Percentiles rank a stretch among this genome's conserved stretches.
These are phyloP conservation scores for Thinocorus orbignyianus DNA, from an alignment of 2,113 vertebrate genomes.

Conservation along the genomic window DNA sequence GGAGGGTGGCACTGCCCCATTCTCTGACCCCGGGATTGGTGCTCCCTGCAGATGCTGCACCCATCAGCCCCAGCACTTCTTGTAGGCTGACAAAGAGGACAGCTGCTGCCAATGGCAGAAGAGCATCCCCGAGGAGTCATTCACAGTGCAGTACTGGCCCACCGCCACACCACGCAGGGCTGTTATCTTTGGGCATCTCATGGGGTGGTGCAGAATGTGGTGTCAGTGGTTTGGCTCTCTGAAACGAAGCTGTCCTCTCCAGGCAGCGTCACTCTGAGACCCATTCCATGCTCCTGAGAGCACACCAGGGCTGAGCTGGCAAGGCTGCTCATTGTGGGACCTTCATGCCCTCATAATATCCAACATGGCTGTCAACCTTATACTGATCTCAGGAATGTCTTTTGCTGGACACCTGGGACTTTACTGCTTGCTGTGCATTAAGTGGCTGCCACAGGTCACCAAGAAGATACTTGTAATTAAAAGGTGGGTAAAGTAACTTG, in stretches of 20 bases:
- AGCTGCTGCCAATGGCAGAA: not conserved
- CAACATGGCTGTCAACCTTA: rapidly evolving
- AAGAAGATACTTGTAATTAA: not conserved
- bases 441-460: not conserved
- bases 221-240: not conserved
- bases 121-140: not conserved
- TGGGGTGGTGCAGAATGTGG: not conserved
- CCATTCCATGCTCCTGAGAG: not conserved
- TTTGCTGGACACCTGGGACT: not conserved
- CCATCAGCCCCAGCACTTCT: not conserved
- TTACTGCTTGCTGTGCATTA: not conserved
- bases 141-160: not conserved
- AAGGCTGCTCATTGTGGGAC: not conserved
- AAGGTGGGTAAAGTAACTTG: not conserved
- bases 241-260: not conserved
- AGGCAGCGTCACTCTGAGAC: rapidly evolving
- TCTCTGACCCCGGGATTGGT: rapidly evolving
- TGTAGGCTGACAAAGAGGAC: not conserved
- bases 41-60: not conserved
- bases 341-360: not conserved
- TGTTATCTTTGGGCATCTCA: not conserved
- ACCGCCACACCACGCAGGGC: not conserved
- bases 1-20: not conserved
- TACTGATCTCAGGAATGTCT: not conserved
- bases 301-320: rapidly evolving